A percentile compares a stretch with the other conserved stretches of the same genome.
Evolutionary conservation across 2,797 vertebrate genomes (phyloP).

Genomic region (Morus bassanus): DNA sequence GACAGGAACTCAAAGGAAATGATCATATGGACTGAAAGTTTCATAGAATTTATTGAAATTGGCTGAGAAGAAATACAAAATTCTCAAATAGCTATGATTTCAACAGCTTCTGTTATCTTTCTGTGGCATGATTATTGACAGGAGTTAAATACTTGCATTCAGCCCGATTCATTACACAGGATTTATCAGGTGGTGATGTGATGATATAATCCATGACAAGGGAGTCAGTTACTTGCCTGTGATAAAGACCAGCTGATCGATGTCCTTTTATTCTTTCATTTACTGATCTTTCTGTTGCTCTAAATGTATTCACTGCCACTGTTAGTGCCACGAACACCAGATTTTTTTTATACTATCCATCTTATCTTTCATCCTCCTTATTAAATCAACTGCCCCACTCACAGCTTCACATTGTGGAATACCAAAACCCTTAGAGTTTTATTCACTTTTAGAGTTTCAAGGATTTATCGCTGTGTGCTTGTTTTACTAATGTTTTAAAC

Average conservation of each 20-base stretch:
- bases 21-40: not conserved
- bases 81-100: not conserved
- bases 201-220: constrained; percentile 27
- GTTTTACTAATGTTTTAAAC: not conserved
- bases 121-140: constrained; percentile 18
- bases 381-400: not conserved
- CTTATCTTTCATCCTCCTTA: not conserved
- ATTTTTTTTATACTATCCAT: not conserved
- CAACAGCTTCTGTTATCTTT: constrained; percentile 14
- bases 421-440: not conserved
- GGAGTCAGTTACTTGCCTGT: constrained; percentile 1
- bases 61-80: not conserved
- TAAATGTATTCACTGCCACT: not conserved
- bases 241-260: not conserved
- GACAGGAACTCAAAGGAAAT: not conserved
- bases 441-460: not conserved
- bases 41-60: not conserved
- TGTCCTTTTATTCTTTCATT: constrained; percentile 27
- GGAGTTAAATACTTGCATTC: constrained; percentile 46
- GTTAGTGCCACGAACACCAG: not conserved
- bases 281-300: not conserved
- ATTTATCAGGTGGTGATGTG: not conserved
- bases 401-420: not conserved
- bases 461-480: not conserved
- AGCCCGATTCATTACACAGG: not conserved